Percentiles rank a stretch among this genome's conserved stretches.
phyloP scores from a whole-genome alignment of 2,888 invertebrate species.

The Phania funesta region DNA sequence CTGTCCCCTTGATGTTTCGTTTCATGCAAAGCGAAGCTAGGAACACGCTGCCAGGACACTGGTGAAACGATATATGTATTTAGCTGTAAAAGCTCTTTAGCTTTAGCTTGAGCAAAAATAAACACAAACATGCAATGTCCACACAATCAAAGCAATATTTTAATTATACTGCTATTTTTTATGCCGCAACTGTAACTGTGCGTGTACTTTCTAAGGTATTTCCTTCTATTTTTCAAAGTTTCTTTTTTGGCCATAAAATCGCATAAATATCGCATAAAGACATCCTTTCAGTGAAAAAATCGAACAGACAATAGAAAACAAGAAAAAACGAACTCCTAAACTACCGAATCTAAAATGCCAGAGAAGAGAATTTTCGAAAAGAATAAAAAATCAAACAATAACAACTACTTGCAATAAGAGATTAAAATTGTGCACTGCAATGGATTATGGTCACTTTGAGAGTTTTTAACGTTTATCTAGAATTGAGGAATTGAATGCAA shows the following conservation, averaged over 20 bases:
- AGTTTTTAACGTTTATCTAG: slow-evolving; percentile 45
- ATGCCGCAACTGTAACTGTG: no score
- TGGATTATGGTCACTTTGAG: slow-evolving; percentile 58
- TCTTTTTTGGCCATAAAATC: neutral
- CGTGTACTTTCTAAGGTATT: no score
- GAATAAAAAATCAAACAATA: neutral
- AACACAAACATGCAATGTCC: no score
- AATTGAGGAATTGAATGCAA: slow-evolving; percentile 43
- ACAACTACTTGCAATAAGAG: slow-evolving; percentile 10
- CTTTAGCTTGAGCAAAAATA: no score
- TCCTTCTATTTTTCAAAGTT: neutral
- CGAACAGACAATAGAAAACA: neutral
- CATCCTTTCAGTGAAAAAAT: neutral
- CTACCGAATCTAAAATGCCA: no score
- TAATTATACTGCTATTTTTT: no score
- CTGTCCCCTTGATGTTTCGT: no score
- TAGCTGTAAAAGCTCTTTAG: no score
- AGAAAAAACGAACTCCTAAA: neutral
- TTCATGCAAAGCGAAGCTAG: no score
- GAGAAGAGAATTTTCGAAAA: neutral
- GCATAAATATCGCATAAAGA: slow-evolving; percentile 24
- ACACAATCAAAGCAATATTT: no score
- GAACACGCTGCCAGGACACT: no score
- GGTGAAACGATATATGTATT: no score
- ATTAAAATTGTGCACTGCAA: slow-evolving; percentile 47